A percentile compares a stretch with the other conserved stretches of the same genome.
These are phyloP conservation scores for Atrina japonica DNA, from an alignment of 2,888 invertebrate genomes.

Conservation along the genomic window DNA sequence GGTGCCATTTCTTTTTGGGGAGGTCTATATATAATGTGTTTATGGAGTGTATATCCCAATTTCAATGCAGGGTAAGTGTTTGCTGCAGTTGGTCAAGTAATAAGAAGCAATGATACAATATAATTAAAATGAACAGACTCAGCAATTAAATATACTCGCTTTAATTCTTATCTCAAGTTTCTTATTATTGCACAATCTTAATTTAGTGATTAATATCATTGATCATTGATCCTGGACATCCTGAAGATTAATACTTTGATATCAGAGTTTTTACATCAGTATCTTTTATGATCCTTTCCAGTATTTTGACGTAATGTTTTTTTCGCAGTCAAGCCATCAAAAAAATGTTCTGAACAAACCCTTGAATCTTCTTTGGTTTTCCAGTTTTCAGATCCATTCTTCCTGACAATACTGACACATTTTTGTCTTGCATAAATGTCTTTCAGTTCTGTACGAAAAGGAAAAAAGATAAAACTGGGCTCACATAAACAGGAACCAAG, in stretches of 20 bases:
- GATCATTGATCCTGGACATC: too few species aligned
- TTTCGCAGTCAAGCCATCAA: too few species aligned
- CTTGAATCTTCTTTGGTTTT: slow-evolving; percentile 15
- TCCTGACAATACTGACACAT: not conserved
- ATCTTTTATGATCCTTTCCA: too few species aligned
- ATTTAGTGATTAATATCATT: too few species aligned
- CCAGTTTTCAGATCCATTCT: slow-evolving; percentile 11
- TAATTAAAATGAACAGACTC: too few species aligned
- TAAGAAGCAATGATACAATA: too few species aligned
- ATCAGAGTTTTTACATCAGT: too few species aligned
- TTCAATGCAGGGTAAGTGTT: slow-evolving; percentile 22
- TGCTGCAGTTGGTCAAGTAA: slow-evolving; percentile 6
- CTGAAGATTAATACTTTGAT: too few species aligned
- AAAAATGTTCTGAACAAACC: slow-evolving; percentile 13
- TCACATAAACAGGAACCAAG: slow-evolving; percentile 2
- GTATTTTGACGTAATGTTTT: too few species aligned
- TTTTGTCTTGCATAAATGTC: not conserved
- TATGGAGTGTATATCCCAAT: slow-evolving; percentile 5
- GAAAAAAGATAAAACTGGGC: not conserved
- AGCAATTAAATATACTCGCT: too few species aligned
- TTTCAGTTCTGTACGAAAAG: slow-evolving; percentile 18
- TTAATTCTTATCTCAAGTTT: too few species aligned
- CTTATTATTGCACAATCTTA: too few species aligned
- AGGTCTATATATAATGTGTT: slow-evolving; percentile 4
- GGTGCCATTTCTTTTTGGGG: slow-evolving; percentile 8